Percentiles rank a stretch among this genome's conserved stretches.
phyloP scores from a whole-genome alignment of 1,140 invertebrate species.

The Harlomillsia oculata region DNA sequence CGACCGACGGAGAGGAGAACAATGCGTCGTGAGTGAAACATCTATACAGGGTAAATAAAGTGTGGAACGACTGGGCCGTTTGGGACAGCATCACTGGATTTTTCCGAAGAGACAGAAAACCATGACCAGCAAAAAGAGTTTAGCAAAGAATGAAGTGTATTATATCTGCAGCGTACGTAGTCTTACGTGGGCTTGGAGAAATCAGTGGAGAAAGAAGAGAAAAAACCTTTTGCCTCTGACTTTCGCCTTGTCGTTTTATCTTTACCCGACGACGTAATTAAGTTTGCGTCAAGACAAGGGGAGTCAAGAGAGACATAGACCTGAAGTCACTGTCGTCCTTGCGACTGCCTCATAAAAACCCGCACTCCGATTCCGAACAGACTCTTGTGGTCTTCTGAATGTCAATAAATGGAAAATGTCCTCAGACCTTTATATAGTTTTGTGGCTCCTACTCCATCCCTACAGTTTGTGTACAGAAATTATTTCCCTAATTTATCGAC shows the following conservation, averaged over 20 bases:
- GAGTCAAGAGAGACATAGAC: not conserved
- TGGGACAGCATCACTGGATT: too few species aligned
- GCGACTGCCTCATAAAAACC: conserved; percentile 11
- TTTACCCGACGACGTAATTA: conserved; percentile 16
- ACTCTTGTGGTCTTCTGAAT: conserved; percentile 12
- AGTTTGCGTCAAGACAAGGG: conserved; percentile 25
- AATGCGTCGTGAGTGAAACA: too few species aligned
- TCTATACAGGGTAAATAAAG: too few species aligned
- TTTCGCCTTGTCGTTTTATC: conserved; percentile 22
- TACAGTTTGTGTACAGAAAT: conserved; percentile 27
- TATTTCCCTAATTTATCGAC: conserved; percentile 20
- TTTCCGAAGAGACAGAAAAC: too few species aligned
- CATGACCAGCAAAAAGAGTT: too few species aligned
- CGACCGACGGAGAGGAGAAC: too few species aligned
- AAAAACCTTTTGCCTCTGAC: too few species aligned
- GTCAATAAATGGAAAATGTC: conserved; percentile 14
- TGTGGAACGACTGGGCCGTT: too few species aligned
- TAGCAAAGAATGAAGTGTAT: not conserved
- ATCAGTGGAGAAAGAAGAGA: not conserved
- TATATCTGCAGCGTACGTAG: not conserved
- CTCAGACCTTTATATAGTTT: not conserved
- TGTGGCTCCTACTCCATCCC: not conserved
- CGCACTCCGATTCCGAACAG: conserved; percentile 1
- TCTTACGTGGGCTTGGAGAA: too few species aligned
- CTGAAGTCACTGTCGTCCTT: too few species aligned